Evolutionary conservation across 2,797 vertebrate genomes (phyloP).

Genomic region (Picus viridis): DNA sequence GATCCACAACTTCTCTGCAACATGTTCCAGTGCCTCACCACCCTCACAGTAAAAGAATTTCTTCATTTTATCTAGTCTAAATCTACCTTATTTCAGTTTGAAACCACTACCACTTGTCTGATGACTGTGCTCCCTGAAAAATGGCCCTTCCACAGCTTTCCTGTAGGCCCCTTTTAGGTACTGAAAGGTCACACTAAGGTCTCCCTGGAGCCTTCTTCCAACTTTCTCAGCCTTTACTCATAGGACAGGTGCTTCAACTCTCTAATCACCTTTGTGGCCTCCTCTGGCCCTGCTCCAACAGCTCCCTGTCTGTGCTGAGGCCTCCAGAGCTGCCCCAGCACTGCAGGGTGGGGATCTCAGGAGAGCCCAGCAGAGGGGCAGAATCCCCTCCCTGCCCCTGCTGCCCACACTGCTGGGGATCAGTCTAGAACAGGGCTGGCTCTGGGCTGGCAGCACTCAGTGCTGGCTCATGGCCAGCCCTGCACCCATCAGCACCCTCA

Average conservation of each 20-base stretch:
- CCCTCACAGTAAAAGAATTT: not conserved
- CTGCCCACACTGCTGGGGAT: not conserved
- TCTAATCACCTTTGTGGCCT: not conserved
- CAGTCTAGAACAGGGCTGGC: not conserved
- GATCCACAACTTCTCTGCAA: not conserved
- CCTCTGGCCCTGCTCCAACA: not conserved
- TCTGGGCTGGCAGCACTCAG: not conserved
- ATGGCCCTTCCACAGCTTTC: not conserved
- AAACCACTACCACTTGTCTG: not conserved
- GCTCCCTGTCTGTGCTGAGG: not conserved
- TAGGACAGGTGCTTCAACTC: not conserved
- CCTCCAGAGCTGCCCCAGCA: not conserved
- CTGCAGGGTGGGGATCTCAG: not conserved
- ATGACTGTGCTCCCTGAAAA: not conserved
- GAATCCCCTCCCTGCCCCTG: not conserved
- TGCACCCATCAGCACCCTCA: not conserved
- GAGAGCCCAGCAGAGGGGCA: not conserved
- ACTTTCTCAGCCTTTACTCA: not conserved
- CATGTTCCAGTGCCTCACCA: not conserved
- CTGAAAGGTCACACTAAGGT: not conserved
- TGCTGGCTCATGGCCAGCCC: not conserved
- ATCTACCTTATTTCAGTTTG: not conserved
- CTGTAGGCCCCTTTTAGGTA: not conserved
- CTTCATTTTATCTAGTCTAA: not conserved
- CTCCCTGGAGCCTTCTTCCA: not conserved